Conservation (phyloP, 2,888 invertebrate species). For the Lasioglossum oenotherae region DNA sequence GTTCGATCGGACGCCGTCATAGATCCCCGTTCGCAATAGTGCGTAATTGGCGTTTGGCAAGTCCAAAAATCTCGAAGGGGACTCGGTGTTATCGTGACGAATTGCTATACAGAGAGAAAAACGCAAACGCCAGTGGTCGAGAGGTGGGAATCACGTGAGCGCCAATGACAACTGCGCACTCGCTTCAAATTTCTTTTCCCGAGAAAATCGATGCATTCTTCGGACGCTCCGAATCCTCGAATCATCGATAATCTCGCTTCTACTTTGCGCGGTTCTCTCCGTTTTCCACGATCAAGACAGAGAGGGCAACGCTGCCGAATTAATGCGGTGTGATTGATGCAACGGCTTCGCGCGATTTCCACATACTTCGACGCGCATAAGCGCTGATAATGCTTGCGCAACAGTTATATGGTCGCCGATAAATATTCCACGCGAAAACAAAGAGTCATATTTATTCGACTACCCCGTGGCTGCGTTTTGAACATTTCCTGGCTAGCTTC, state of each 20-base stretch:
- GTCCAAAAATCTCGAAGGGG: slow-evolving; percentile 24
- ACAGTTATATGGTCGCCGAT: neutral
- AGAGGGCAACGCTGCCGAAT: slow-evolving; percentile 26
- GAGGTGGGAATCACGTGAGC: slow-evolving; percentile 32
- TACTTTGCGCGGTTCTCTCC: slow-evolving; percentile 21
- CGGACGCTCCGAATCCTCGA: slow-evolving; percentile 31
- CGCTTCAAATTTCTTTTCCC: slow-evolving; percentile 38
- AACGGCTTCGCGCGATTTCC: slow-evolving; percentile 17
- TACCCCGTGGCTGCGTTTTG: neutral
- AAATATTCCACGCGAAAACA: neutral
- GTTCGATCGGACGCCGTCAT: slow-evolving; percentile 19
- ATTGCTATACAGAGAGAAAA: slow-evolving; percentile 15
- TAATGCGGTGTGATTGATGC: slow-evolving; percentile 60
- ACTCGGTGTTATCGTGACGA: slow-evolving; percentile 44
- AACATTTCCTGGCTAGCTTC: neutral
- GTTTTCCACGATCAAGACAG: slow-evolving; percentile 15
- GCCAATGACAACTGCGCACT: slow-evolving; percentile 51
- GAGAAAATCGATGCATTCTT: slow-evolving; percentile 56
- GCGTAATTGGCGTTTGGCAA: slow-evolving; percentile 31
- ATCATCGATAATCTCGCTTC: slow-evolving; percentile 57
- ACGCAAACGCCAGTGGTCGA: neutral
- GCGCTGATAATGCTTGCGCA: slow-evolving; percentile 13
- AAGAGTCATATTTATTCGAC: slow-evolving; percentile 1
- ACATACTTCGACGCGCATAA: slow-evolving; percentile 7
- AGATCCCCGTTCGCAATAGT: slow-evolving; percentile 9